Base-by-base conservation (phyloP, 2,797 vertebrate species). In the Notolabrus celidotus region DNA sequence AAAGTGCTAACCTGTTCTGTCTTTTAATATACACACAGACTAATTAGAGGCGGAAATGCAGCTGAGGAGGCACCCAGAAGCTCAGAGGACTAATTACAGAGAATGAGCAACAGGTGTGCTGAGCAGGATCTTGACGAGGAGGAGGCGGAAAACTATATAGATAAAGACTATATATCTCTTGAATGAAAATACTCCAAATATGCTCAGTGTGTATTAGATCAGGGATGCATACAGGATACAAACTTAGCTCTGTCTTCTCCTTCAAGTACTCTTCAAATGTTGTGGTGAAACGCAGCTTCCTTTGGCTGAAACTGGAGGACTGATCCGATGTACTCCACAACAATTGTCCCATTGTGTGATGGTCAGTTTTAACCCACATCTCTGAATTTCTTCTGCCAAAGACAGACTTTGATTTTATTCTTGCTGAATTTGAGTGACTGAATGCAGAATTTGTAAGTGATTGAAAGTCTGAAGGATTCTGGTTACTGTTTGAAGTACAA, bases 41-140 rank as follows among this genome's bases (percentile, higher is more conserved):
- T 61, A 67, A 77, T 71, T 59, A 59, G 31, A 20, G 39, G 43
- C 29, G 34, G 31, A 46, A 55, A 9, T 43, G 59, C 75, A 68
- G 51, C 76, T 60, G 27, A 16, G 3, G 55, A 69, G 54, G 31
- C 54, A 56, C 50, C 10, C 31, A 31, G 52, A 16, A 7, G 15
- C 47, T 49, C 38, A 22, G 11, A 27, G 47, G 33, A 53, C 46
- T 62, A 65, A 72, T 65, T 38, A n/a, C n/a, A 74, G 51, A 41
- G 25, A 57, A 10, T 2, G 16, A 64, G 58, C 53, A 51, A 64
- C 67, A 74, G 57, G 46, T 67, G 54, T 53, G 34, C 19, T 22
- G 20, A 9, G 55, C n/a, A 42, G 19, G n/a, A 23, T 2, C 1
- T 0, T 10, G 14, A 22, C 2, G 27, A 41, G 49, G 56, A 42